These are phyloP conservation scores for Nothobranchius kuhntae DNA, from an alignment of 2,113 vertebrate genomes.

Conservation along the genomic window DNA sequence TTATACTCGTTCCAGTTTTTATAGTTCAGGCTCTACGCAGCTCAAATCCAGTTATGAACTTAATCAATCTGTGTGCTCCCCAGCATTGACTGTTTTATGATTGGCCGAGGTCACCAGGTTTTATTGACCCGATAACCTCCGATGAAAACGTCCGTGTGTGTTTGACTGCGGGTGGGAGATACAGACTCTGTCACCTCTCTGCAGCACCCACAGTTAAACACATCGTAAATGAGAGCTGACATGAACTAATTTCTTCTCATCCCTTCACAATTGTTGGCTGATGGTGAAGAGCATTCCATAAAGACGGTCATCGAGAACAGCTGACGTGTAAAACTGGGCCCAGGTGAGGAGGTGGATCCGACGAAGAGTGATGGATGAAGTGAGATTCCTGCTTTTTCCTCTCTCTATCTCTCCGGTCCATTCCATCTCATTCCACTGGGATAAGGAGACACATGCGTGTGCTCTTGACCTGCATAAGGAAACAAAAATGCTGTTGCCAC, in stretches of 20 bases:
- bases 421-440: slow-evolving; percentile 67
- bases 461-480: slow-evolving; percentile 67
- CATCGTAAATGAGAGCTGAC: slow-evolving; percentile 69
- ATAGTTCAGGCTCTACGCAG: slow-evolving; percentile 53
- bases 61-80: slow-evolving; percentile 71
- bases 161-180: slow-evolving; percentile 50
- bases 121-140: slow-evolving; percentile 78
- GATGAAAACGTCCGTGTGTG: slow-evolving; percentile 64
- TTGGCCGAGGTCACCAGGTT: slow-evolving; percentile 71
- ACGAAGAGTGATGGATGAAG: slow-evolving; percentile 71
- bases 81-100: slow-evolving; percentile 74
- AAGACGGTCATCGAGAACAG: slow-evolving; percentile 43
- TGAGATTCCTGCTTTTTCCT: slow-evolving; percentile 58
- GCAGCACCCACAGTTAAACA: slow-evolving; percentile 55
- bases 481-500: slow-evolving; percentile 68
- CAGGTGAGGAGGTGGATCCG: slow-evolving; percentile 46
- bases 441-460: slow-evolving; percentile 44
- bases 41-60: slow-evolving; percentile 78
- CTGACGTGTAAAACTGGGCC: slow-evolving; percentile 49
- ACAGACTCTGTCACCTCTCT: slow-evolving; percentile 42
- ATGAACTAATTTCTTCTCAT: slow-evolving; percentile 69
- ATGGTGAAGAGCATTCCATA: slow-evolving; percentile 47
- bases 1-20: slow-evolving; percentile 74
- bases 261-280: slow-evolving; percentile 40
- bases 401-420: slow-evolving; percentile 60